Percentiles rank a stretch among this genome's conserved stretches.
Evolutionary conservation across 2,888 invertebrate genomes (phyloP).

Genomic region (Hemicrepidius hirtus): DNA sequence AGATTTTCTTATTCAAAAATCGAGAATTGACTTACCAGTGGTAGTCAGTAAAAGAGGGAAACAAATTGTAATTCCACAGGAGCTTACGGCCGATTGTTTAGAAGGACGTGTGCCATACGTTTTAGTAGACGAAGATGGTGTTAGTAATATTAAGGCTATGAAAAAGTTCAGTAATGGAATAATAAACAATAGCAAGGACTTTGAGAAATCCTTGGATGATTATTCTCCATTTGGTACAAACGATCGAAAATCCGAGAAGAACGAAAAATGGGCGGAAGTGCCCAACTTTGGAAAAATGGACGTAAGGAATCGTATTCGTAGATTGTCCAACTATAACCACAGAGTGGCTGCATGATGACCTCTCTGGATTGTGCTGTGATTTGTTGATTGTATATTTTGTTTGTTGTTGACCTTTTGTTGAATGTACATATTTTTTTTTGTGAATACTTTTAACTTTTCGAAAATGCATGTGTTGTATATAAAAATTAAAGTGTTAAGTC

Average conservation of each 20-base stretch:
- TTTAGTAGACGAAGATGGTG: slow-evolving; percentile 84
- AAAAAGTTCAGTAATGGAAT: slow-evolving; percentile 80
- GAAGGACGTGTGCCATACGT: slow-evolving; percentile 85
- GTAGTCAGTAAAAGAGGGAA: slow-evolving; percentile 84
- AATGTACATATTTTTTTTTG: slow-evolving; percentile 17
- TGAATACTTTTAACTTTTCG: neutral
- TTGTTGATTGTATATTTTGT: slow-evolving; percentile 38
- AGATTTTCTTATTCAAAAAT: slow-evolving; percentile 80
- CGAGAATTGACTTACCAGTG: slow-evolving; percentile 76
- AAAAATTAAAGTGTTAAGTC: slow-evolving; percentile 28
- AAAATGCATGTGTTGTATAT: slow-evolving; percentile 32
- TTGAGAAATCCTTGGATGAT: slow-evolving; percentile 64
- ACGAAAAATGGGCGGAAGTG: slow-evolving; percentile 51
- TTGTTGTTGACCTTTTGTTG: slow-evolving; percentile 30
- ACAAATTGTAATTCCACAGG: slow-evolving; percentile 85
- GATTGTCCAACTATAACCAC: slow-evolving; percentile 54
- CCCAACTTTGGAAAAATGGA: slow-evolving; percentile 51
- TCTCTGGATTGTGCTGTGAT: neutral
- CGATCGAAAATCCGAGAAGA: slow-evolving; percentile 55
- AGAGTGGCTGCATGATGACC: slow-evolving; percentile 56
- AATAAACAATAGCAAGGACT: slow-evolving; percentile 58
- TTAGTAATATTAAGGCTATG: slow-evolving; percentile 84
- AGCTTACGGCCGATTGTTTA: slow-evolving; percentile 82
- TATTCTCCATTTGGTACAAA: slow-evolving; percentile 60
- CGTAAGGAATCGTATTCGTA: slow-evolving; percentile 58